Percentiles rank a stretch among this genome's conserved stretches.
phyloP scores from a whole-genome alignment of 2,888 invertebrate genomes.

The Itoplectis maculator region DNA sequence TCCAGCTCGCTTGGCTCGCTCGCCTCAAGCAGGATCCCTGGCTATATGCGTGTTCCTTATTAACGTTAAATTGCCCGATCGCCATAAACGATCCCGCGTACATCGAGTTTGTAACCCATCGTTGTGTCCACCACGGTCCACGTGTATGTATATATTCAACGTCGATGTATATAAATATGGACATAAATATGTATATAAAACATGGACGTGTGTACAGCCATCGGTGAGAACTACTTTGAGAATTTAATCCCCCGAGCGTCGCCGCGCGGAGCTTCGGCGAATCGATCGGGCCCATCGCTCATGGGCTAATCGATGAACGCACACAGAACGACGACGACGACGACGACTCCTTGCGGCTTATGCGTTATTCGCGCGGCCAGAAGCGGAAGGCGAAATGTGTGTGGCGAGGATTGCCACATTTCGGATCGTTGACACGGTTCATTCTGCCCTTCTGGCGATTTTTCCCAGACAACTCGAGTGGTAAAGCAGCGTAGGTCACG shows the following conservation, averaged over 20 bases:
- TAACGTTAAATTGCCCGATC: conserved; percentile 63
- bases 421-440: too few species aligned
- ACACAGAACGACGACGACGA: too few species aligned
- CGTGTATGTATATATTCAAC: not conserved
- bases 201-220: conserved; percentile 5
- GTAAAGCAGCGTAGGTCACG: too few species aligned
- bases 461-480: too few species aligned
- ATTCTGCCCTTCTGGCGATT: too few species aligned
- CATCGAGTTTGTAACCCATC: conserved; percentile 56
- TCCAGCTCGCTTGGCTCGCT: conserved; percentile 25
- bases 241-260: conserved; percentile 62
- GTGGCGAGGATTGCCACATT: not conserved
- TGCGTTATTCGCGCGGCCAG: too few species aligned
- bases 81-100: conserved; percentile 66
- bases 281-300: conserved; percentile 56
- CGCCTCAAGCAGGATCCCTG: conserved; percentile 60
- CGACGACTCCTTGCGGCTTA: too few species aligned
- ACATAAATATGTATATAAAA: conserved; percentile 15
- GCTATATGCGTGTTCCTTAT: conserved; percentile 63
- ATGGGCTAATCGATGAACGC: conserved; percentile 43
- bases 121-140: too few species aligned
- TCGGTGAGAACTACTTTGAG: conserved; percentile 53
- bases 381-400: too few species aligned
- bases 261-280: conserved; percentile 57
- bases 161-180: conserved; percentile 2